A percentile compares a stretch with the other conserved stretches of the same genome.
phyloP scores from a whole-genome alignment of 2,888 invertebrate species.

The Pyrrhosoma nymphula region DNA sequence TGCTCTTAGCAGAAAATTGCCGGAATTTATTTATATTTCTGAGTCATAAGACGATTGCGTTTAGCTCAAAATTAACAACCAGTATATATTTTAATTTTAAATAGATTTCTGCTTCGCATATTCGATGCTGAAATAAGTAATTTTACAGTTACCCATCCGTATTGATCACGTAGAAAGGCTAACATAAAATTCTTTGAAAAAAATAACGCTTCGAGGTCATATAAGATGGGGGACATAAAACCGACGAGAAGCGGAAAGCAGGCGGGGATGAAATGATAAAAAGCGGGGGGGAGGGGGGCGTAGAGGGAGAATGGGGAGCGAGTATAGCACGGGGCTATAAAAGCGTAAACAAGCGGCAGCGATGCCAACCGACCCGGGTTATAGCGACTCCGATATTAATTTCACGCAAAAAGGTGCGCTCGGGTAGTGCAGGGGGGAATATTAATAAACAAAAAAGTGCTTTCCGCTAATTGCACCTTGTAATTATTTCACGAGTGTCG shows the following conservation, averaged over 20 bases:
- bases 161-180: neutral
- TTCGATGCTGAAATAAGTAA: neutral
- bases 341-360: neutral
- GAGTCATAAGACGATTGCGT: no score
- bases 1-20: no score
- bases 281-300: neutral
- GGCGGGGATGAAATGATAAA: neutral
- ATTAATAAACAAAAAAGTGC: neutral
- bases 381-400: neutral
- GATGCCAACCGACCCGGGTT: neutral
- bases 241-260: neutral
- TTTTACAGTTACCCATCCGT: neutral
- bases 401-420: neutral
- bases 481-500: neutral
- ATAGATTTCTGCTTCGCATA: neutral
- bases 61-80: no score
- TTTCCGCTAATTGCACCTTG: neutral
- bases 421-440: neutral
- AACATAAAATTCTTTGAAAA: neutral
- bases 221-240: slow-evolving; percentile 8
- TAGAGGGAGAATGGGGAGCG: no score
- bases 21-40: no score
- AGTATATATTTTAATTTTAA: no score
- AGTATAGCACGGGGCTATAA: neutral
- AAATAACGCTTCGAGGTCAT: neutral